These are phyloP conservation scores for Percopsis omiscomaycus DNA, from an alignment of 2,797 vertebrate species.

Conservation along the genomic window DNA sequence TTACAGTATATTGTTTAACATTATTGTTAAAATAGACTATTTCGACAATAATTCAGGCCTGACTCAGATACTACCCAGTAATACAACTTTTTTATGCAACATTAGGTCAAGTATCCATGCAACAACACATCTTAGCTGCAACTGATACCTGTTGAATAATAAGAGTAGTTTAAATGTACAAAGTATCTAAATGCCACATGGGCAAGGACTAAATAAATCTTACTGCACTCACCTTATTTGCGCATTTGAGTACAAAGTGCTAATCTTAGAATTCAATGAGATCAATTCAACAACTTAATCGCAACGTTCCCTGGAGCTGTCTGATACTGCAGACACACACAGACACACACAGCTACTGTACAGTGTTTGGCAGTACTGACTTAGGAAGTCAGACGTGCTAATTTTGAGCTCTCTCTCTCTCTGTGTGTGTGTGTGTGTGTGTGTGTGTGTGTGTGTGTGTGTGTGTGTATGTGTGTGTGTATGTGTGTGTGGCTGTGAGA, in stretches of 20 bases:
- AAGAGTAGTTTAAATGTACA: too few species aligned
- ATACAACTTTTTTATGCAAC: not conserved
- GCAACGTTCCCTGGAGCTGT: slow-evolving; percentile 38
- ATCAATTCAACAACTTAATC: slow-evolving; percentile 56
- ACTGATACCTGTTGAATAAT: not conserved
- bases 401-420: slow-evolving; percentile 29
- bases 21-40: too few species aligned
- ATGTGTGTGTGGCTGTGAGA: slow-evolving; percentile 20
- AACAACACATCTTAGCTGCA: not conserved
- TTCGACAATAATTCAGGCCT: not conserved
- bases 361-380: slow-evolving; percentile 19
- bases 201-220: slow-evolving; percentile 4
- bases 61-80: not conserved
- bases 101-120: too few species aligned
- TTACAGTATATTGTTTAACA: too few species aligned
- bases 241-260: slow-evolving; percentile 19
- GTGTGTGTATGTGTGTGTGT: slow-evolving; percentile 23
- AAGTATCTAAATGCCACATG: not conserved
- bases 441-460: slow-evolving; percentile 19
- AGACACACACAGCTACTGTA: slow-evolving; percentile 22
- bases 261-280: slow-evolving; percentile 61
- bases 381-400: slow-evolving; percentile 35
- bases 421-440: slow-evolving; percentile 24
- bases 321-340: not conserved
- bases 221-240: slow-evolving; percentile 43